Conservation (phyloP, 2,888 invertebrate genomes). For the Cataglyphis altisquamis region DNA sequence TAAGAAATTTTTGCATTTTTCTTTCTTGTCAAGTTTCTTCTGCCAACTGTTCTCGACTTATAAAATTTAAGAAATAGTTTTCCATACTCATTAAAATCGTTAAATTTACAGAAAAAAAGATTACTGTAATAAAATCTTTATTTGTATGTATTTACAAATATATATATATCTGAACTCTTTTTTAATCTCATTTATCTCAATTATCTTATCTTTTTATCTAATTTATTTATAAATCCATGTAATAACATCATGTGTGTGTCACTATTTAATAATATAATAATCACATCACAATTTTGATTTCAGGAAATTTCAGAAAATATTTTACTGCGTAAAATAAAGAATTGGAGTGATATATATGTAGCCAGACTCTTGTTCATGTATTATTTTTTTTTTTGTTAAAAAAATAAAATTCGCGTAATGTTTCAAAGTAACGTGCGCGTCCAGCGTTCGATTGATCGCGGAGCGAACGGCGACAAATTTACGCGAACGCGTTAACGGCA, state of each 20-base stretch:
- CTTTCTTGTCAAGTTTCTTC: not conserved
- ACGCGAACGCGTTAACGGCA: slow-evolving; percentile 43
- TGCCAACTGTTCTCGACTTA: not conserved
- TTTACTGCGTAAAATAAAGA: not conserved
- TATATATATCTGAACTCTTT: not conserved
- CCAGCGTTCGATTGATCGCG: slow-evolving; percentile 32
- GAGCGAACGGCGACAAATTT: slow-evolving; percentile 40
- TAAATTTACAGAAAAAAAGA: not conserved
- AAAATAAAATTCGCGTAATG: not conserved
- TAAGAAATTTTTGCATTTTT: not conserved
- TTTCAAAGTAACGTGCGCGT: not conserved
- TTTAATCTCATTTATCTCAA: no score
- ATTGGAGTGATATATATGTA: not conserved
- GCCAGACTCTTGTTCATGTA: not conserved
- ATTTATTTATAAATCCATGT: not conserved
- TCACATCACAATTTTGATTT: slow-evolving; percentile 20
- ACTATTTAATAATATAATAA: not conserved
- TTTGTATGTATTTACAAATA: not conserved
- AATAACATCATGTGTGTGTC: not conserved
- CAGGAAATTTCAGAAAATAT: not conserved
- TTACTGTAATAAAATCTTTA: not conserved
- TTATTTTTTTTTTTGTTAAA: not conserved
- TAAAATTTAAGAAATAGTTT: not conserved
- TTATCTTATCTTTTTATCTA: not conserved
- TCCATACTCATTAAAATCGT: not conserved